Conservation (phyloP, 1,140 invertebrate species). For the Stenopsyche tienmushanensis region DNA sequence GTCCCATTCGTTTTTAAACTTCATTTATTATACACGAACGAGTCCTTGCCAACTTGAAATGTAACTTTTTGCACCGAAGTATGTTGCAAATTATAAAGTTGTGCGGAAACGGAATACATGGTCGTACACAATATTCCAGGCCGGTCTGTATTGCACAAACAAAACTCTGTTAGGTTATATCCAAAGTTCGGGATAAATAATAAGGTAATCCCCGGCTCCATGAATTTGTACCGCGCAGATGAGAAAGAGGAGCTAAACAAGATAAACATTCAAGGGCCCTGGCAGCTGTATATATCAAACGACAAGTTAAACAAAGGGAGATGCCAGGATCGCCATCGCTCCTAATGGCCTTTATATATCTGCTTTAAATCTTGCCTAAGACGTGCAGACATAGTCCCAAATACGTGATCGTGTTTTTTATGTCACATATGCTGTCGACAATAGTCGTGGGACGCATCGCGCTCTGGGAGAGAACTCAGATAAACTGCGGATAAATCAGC, state of each 20-base stretch:
- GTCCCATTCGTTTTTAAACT: no score
- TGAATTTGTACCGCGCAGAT: neutral
- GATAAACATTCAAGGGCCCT: constrained; percentile 19
- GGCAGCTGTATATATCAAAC: constrained; percentile 17
- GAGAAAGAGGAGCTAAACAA: constrained; percentile 8
- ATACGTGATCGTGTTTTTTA: constrained; percentile 22
- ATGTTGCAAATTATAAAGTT: constrained; percentile 8
- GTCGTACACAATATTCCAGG: neutral
- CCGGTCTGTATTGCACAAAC: constrained; percentile 3
- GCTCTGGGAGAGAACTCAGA: neutral
- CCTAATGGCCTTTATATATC: constrained; percentile 25
- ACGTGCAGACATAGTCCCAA: constrained; percentile 11
- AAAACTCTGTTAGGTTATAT: neutral
- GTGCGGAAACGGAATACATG: neutral
- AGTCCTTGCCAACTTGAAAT: no score
- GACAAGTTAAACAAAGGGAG: constrained; percentile 26
- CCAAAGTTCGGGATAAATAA: constrained; percentile 18
- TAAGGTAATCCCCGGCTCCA: constrained; percentile 7
- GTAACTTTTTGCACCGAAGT: neutral
- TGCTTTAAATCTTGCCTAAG: constrained; percentile 21
- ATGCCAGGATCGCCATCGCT: constrained; percentile 14
- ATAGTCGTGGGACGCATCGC: no score
- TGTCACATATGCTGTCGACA: constrained; percentile 9
- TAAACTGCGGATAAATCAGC: constrained; percentile 10
- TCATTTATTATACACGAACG: no score